Percentiles rank a stretch among this genome's conserved stretches.
Evolutionary conservation across 2,113 vertebrate genomes (phyloP).

Genomic region (Thymallus thymallus): DNA sequence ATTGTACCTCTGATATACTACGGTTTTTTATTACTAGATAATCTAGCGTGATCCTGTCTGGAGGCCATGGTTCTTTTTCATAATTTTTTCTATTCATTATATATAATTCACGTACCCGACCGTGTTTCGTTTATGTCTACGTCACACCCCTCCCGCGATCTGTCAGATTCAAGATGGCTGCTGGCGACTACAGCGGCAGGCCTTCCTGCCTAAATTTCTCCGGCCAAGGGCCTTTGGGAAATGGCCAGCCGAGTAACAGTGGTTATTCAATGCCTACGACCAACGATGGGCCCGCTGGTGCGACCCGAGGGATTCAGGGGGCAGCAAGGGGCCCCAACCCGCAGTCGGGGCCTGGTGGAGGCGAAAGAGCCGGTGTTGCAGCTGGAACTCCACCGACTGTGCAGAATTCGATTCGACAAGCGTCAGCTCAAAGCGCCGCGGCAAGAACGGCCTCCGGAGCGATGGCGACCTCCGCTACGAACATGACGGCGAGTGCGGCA

Average conservation of each 20-base stretch:
- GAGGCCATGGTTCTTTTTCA: too few relatives aligned
- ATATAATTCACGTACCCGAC: too few relatives aligned
- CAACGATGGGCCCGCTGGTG: slow-evolving; percentile 66
- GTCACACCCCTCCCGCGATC: slow-evolving; percentile 15
- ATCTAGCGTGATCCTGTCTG: too few relatives aligned
- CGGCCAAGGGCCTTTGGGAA: slow-evolving; percentile 71
- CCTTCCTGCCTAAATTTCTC: slow-evolving; percentile 76
- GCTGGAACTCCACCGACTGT: slow-evolving; percentile 68
- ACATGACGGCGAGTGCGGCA: slow-evolving; percentile 65
- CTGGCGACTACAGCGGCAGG: slow-evolving; percentile 83
- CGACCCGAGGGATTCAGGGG: slow-evolving; percentile 60
- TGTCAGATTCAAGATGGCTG: slow-evolving; percentile 81
- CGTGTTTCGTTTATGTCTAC: slow-evolving; percentile 69
- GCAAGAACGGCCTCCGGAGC: slow-evolving; percentile 40
- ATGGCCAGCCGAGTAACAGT: slow-evolving; percentile 75
- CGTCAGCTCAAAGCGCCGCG: slow-evolving; percentile 61
- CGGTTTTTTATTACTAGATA: too few relatives aligned
- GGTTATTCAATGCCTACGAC: slow-evolving; percentile 72
- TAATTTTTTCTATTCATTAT: too few relatives aligned
- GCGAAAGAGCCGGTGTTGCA: slow-evolving; percentile 67
- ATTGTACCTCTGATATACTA: too few relatives aligned
- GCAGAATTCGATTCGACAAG: slow-evolving; percentile 67
- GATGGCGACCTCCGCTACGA: slow-evolving; percentile 67
- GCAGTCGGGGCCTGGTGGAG: slow-evolving; percentile 73
- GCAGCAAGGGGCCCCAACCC: slow-evolving; percentile 69